phyloP scores from a whole-genome alignment of 2,888 invertebrate species.

The Hyles lineata region DNA sequence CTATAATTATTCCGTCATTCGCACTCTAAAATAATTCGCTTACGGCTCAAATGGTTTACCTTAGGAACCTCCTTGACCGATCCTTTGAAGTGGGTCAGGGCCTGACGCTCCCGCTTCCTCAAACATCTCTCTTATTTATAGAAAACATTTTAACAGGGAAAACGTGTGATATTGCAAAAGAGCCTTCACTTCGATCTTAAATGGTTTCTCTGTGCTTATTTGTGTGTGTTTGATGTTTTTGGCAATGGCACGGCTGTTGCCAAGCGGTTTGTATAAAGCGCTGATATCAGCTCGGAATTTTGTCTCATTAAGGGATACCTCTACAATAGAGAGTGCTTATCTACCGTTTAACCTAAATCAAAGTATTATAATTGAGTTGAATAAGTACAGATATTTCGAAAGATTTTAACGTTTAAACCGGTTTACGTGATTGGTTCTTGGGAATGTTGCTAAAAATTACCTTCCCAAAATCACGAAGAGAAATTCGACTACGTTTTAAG shows the following conservation, averaged over 20 bases:
- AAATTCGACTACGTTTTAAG: no score
- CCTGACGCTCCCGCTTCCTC: neutral
- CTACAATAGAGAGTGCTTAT: neutral
- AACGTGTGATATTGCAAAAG: conserved; percentile 10
- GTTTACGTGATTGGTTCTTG: no score
- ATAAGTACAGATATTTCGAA: no score
- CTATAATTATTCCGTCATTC: neutral
- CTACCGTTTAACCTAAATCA: no score
- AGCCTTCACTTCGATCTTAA: conserved; percentile 7
- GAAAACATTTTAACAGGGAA: conserved; percentile 22
- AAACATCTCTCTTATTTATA: conserved; percentile 11
- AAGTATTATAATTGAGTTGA: no score
- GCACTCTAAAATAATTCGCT: neutral
- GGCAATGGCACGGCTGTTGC: neutral
- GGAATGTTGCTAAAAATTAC: no score
- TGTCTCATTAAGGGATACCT: neutral
- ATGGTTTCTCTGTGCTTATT: conserved; percentile 11
- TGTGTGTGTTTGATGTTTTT: neutral
- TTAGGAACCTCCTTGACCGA: neutral
- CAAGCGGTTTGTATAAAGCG: neutral
- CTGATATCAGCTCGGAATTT: no score
- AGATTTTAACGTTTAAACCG: no score
- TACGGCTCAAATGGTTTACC: neutral
- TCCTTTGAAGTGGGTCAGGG: conserved; percentile 4
- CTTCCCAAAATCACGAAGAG: no score